Conservation (phyloP, 2,797 vertebrate genomes). For the Pangasius krempfi region DNA sequence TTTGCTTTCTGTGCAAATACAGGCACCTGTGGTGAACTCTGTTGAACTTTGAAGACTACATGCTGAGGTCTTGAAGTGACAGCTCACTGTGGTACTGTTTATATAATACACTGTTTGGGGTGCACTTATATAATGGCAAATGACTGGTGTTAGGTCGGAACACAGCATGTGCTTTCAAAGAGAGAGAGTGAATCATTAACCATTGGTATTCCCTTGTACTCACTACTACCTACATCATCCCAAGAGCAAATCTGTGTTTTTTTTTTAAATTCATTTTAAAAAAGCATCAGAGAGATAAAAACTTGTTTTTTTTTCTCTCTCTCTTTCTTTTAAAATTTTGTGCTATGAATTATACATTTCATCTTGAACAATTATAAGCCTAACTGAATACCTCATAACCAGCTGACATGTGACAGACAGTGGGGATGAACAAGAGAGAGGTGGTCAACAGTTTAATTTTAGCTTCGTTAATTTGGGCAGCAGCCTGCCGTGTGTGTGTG, state of each 20-base stretch:
- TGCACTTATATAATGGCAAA: background rate
- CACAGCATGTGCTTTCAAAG: background rate
- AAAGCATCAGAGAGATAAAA: background rate
- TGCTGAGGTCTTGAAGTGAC: background rate
- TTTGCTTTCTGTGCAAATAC: background rate
- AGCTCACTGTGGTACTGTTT: background rate
- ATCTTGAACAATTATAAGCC: background rate
- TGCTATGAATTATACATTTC: background rate
- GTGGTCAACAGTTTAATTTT: background rate
- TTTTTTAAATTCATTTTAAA: background rate
- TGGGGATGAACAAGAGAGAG: background rate
- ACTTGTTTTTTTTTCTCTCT: background rate
- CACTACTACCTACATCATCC: background rate
- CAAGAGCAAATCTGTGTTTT: background rate
- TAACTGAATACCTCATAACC: background rate
- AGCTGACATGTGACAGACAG: background rate
- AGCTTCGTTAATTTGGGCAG: background rate
- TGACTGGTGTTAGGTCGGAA: background rate
- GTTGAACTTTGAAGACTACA: background rate
- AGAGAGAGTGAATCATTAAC: background rate
- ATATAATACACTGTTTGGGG: background rate
- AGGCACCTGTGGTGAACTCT: background rate
- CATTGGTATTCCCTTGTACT: background rate
- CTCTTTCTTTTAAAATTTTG: background rate
- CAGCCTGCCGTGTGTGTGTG: slow-evolving; percentile 1